Evolutionary conservation across 2,888 invertebrate species (phyloP).

Genomic region (Dexiosoma caninum): DNA sequence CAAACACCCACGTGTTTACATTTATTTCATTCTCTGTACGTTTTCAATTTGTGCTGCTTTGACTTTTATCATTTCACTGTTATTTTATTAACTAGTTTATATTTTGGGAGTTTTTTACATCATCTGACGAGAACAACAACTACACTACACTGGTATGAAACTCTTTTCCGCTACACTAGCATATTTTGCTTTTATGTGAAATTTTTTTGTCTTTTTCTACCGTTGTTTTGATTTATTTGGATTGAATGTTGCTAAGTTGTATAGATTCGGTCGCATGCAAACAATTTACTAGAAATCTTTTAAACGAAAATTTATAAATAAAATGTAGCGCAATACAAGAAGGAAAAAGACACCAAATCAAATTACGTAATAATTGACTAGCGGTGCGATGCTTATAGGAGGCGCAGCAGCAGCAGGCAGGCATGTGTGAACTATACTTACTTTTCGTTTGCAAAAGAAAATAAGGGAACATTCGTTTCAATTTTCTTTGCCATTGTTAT

Average conservation of each 20-base stretch:
- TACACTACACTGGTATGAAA: constrained; percentile 5
- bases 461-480: constrained; percentile 35
- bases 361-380: constrained; percentile 55
- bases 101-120: neutral
- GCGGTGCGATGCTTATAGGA: constrained; percentile 41
- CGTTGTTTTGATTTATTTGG: constrained; percentile 24
- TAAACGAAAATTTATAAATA: constrained; percentile 56
- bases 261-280: constrained; percentile 54
- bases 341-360: constrained; percentile 48
- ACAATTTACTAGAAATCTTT: constrained; percentile 59
- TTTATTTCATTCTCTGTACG: neutral
- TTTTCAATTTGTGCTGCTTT: constrained; percentile 7
- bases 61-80: constrained; percentile 20
- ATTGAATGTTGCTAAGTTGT: constrained; percentile 35
- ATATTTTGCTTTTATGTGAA: constrained; percentile 30
- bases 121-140: constrained; percentile 17
- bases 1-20: constrained; percentile 29
- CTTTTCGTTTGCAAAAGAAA: constrained; percentile 42
- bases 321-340: constrained; percentile 58
- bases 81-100: constrained; percentile 26
- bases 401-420: constrained; percentile 49
- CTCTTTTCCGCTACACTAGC: constrained; percentile 46
- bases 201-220: constrained; percentile 14
- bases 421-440: constrained; percentile 50
- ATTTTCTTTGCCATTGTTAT: constrained; percentile 52